Percentiles rank a stretch among this genome's conserved stretches.
Conservation (phyloP, 2,888 invertebrate genomes). For the Dione juno region DNA sequence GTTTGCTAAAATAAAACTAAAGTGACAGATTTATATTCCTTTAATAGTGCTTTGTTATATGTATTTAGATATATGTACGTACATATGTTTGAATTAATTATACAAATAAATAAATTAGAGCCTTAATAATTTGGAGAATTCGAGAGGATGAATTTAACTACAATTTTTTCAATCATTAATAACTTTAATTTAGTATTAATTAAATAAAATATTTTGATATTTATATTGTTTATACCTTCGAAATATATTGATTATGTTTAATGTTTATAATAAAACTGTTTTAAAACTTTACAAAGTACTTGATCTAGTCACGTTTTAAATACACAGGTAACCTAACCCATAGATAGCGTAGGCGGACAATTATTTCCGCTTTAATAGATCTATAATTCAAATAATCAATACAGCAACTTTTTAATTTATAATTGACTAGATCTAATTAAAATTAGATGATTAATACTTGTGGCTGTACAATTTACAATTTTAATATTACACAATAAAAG, state of each 20-base stretch:
- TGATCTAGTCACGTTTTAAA: constrained; percentile 29
- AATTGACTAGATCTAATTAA: not conserved
- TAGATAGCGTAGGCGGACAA: constrained; percentile 29
- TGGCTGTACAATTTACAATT: not conserved
- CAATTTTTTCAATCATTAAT: no score
- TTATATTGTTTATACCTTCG: no score
- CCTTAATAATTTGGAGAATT: no score
- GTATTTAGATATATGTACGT: no score
- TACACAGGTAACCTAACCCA: constrained; percentile 18
- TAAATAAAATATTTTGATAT: no score
- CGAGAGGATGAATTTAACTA: no score
- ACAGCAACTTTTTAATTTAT: not conserved
- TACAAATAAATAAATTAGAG: no score
- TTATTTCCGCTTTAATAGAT: constrained; percentile 21
- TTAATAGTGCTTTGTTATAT: no score
- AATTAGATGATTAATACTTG: not conserved
- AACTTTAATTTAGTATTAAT: no score
- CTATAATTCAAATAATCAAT: constrained; percentile 15
- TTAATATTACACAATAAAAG: not conserved
- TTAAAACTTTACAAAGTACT: not conserved
- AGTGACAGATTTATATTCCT: no score
- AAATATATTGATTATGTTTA: not conserved
- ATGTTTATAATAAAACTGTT: not conserved
- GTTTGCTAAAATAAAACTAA: no score
- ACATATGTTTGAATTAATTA: no score